Evolutionary conservation across 2,888 invertebrate species (phyloP).

Genomic region (Ophion ventricosus): DNA sequence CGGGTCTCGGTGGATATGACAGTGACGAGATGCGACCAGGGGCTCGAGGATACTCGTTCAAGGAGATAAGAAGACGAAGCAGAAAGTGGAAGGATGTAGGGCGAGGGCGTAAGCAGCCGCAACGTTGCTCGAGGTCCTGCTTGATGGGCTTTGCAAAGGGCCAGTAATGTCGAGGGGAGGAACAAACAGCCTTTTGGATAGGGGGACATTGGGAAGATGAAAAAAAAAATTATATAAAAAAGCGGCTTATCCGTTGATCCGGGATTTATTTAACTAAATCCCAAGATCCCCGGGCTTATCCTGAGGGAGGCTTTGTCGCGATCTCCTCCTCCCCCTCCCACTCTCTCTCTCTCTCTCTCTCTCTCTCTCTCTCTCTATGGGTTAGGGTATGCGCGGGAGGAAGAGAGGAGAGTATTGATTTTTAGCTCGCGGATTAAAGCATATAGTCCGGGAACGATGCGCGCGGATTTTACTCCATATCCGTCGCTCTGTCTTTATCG

Average conservation of each 20-base stretch:
- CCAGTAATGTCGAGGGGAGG: slow-evolving; percentile 66
- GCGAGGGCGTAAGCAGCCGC: slow-evolving; percentile 30
- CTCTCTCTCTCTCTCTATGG: slow-evolving; percentile 19
- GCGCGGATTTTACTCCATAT: slow-evolving; percentile 59
- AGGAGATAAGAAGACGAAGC: slow-evolving; percentile 64
- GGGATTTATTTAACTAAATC: slow-evolving; percentile 83
- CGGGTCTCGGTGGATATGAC: slow-evolving; percentile 56
- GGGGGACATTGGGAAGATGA: slow-evolving; percentile 57
- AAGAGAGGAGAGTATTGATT: slow-evolving; percentile 81
- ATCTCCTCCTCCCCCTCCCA: slow-evolving; percentile 46
- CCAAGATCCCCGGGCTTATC: slow-evolving; percentile 80
- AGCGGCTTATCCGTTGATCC: slow-evolving; percentile 83
- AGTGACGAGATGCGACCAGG: slow-evolving; percentile 62
- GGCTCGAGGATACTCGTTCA: slow-evolving; percentile 67
- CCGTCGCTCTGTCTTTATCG: slow-evolving; percentile 49
- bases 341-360: slow-evolving; percentile 20
- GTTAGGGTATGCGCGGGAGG: slow-evolving; percentile 48
- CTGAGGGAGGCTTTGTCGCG: slow-evolving; percentile 81
- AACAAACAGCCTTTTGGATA: slow-evolving; percentile 34
- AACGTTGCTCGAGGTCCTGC: slow-evolving; percentile 59
- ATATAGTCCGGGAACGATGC: slow-evolving; percentile 76
- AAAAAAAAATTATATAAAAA: slow-evolving; percentile 77
- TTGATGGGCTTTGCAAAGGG: slow-evolving; percentile 63
- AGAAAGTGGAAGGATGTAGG: slow-evolving; percentile 32
- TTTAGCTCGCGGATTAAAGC: slow-evolving; percentile 83